Evolutionary conservation across 2,888 invertebrate species (phyloP).

Genomic region (Mactromeris polynyma): DNA sequence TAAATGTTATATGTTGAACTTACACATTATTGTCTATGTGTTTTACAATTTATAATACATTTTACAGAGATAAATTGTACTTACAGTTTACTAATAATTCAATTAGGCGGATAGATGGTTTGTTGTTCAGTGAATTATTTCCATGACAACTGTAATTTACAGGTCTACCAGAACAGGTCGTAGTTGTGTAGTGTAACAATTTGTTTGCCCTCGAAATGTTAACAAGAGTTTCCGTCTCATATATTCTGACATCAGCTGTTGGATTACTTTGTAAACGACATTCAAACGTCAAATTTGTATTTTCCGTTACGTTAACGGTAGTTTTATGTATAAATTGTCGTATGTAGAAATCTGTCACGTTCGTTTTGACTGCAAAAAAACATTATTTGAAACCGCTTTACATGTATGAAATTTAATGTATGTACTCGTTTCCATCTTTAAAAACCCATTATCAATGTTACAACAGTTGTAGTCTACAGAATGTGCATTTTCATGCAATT

Average conservation of each 20-base stretch:
- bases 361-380: background rate
- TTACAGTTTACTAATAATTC: background rate
- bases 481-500: no score
- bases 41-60: no score
- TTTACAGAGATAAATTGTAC: background rate
- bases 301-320: background rate
- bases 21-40: no score
- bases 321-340: background rate
- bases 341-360: background rate
- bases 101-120: background rate
- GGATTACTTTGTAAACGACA: background rate
- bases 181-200: background rate
- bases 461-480: no score
- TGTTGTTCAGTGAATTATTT: background rate
- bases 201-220: background rate
- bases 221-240: background rate
- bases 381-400: background rate
- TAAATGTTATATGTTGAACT: no score
- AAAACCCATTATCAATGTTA: no score
- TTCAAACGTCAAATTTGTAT: background rate
- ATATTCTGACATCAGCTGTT: background rate
- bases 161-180: background rate
- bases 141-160: background rate
- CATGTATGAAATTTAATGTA: background rate
- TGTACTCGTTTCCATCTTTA: no score